Conservation (phyloP, 2,113 vertebrate species). For the Brachyistius frenatus region DNA sequence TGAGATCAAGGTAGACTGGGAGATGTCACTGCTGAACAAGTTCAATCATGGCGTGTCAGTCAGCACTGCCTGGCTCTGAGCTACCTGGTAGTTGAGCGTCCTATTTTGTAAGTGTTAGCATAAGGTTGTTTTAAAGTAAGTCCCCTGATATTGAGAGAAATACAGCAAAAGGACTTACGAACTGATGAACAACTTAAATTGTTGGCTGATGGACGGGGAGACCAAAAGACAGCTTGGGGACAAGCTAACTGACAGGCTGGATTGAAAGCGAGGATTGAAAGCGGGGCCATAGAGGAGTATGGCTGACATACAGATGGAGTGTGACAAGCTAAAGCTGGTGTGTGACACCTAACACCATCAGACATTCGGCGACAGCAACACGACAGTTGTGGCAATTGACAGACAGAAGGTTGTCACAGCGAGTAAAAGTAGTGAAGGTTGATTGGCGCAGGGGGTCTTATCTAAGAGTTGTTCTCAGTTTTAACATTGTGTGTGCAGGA, state of each 20-base stretch:
- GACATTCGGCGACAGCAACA: constrained; percentile 45
- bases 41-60: constrained; percentile 69
- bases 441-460: constrained; percentile 73
- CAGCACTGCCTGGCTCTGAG: constrained; percentile 22
- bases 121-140: constrained; percentile 16
- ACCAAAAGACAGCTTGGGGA: constrained; percentile 57
- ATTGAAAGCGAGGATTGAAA: constrained; percentile 77
- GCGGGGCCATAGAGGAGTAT: constrained; percentile 63
- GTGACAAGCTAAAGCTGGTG: constrained; percentile 74
- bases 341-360: constrained; percentile 64
- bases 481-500: constrained; percentile 40
- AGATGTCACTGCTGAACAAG: constrained; percentile 43
- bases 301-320: constrained; percentile 70
- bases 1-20: constrained; percentile 63
- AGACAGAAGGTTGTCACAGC: constrained; percentile 75
- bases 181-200: constrained; percentile 63
- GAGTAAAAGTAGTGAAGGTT: constrained; percentile 67
- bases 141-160: constrained; percentile 39
- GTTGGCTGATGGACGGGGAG: constrained; percentile 52
- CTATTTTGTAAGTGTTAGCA: constrained; percentile 21
- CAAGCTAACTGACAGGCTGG: constrained; percentile 65
- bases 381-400: constrained; percentile 68
- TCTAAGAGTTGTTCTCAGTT: constrained; percentile 49
- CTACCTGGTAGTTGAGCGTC: constrained; percentile 19
- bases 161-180: constrained; percentile 24